These are phyloP conservation scores for Phocoena phocoena DNA, from an alignment of 2,113 vertebrate genomes.

Conservation along the genomic window DNA sequence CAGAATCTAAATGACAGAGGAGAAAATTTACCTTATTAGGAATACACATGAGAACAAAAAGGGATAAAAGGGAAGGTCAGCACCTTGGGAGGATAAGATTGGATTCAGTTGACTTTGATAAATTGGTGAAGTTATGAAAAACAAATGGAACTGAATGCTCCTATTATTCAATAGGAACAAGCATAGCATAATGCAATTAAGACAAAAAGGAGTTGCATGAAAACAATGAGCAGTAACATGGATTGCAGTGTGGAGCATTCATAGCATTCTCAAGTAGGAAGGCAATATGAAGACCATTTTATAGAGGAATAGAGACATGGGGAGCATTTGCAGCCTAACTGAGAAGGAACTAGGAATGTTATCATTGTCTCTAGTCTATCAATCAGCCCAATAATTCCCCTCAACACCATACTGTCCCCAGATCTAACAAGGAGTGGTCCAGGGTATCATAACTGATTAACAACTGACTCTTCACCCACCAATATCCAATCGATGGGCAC, in stretches of 20 bases:
- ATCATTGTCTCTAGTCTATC: neutral
- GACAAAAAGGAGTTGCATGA: neutral
- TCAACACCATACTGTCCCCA: neutral
- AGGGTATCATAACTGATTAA: neutral
- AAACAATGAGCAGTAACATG: neutral
- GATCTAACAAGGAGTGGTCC: neutral
- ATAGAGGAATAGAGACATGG: neutral
- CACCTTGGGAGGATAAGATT: neutral
- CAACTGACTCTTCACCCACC: neutral
- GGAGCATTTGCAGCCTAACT: neutral
- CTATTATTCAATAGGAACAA: neutral
- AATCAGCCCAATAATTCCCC: neutral
- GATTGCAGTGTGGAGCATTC: neutral
- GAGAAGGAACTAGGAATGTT: neutral
- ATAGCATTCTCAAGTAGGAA: neutral
- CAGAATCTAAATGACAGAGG: neutral
- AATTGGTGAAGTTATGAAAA: constrained; percentile 37
- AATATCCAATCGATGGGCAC: neutral
- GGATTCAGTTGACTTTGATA: constrained; percentile 44
- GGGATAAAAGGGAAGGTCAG: neutral
- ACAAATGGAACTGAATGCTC: neutral
- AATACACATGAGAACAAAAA: neutral
- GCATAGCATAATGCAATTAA: neutral
- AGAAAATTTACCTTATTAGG: constrained; percentile 2
- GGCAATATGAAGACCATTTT: neutral